Percentiles rank a stretch among this genome's conserved stretches.
These are phyloP conservation scores for Tachina grossa DNA, from an alignment of 2,888 invertebrate species.

Conservation along the genomic window DNA sequence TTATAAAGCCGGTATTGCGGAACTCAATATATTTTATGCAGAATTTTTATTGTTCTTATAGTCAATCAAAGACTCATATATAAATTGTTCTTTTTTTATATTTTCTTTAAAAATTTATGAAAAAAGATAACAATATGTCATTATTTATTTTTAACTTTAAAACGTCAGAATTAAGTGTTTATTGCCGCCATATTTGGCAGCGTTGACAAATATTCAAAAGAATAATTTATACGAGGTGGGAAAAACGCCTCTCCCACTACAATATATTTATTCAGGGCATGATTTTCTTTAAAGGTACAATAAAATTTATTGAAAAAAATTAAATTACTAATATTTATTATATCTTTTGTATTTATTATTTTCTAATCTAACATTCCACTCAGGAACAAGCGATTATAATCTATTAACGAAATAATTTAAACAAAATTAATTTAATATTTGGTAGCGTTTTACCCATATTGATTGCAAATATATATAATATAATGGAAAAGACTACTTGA, in stretches of 20 bases:
- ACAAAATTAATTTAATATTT: conserved; percentile 57
- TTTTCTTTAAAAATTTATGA: background rate
- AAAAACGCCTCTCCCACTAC: background rate
- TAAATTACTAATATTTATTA: background rate
- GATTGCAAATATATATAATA: background rate
- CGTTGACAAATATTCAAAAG: conserved; percentile 14
- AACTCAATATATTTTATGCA: background rate
- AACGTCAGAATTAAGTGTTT: conserved; percentile 35
- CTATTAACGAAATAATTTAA: conserved; percentile 60
- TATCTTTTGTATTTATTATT: background rate
- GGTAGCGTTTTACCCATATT: background rate
- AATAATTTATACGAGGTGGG: conserved; percentile 15
- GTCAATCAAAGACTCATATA: background rate
- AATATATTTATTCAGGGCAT: conserved; percentile 31
- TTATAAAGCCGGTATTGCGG: background rate
- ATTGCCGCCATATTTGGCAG: conserved; percentile 15
- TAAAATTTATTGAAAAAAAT: conserved; percentile 2
- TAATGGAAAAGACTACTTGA: too few species aligned
- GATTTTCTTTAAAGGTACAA: background rate
- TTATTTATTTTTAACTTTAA: conserved; percentile 38
- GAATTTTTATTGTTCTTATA: background rate
- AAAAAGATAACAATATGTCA: conserved; percentile 22
- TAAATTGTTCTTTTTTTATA: background rate
- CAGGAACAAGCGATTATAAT: conserved; percentile 38
- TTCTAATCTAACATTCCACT: conserved; percentile 46